phyloP scores from a whole-genome alignment of 2,797 vertebrate species.

The Anolis apletophallus region DNA sequence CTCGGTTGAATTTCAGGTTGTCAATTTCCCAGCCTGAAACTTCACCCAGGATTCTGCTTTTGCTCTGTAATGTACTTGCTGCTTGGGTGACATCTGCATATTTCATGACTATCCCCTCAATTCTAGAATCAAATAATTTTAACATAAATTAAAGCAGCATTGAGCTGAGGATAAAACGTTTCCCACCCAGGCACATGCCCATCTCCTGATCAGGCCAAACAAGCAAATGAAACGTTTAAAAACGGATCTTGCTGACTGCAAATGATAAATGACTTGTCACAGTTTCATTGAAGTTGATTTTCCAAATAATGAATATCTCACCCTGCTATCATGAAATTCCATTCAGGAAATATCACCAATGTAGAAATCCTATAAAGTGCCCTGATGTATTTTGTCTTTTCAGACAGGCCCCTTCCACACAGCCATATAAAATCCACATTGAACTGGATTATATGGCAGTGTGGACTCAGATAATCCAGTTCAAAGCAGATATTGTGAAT shows the following conservation, averaged over 20 bases:
- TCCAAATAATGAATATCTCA: neutral
- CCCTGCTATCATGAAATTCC: neutral
- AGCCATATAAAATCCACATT: too few relatives aligned
- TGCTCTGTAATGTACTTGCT: neutral
- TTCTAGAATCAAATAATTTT: neutral
- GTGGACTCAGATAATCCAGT: too few relatives aligned
- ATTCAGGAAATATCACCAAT: neutral
- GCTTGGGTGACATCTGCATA: neutral
- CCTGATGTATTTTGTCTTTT: neutral
- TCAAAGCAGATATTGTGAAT: too few relatives aligned
- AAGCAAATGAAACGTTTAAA: neutral
- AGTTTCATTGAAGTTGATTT: neutral
- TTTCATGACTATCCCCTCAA: neutral
- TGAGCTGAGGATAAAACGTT: neutral
- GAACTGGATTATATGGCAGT: too few relatives aligned
- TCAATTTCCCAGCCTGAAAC: neutral
- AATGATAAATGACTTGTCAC: neutral
- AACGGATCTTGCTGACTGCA: slow-evolving; percentile 2
- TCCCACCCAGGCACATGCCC: neutral
- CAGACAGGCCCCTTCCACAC: too few relatives aligned
- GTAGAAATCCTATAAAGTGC: neutral
- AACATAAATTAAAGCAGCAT: neutral
- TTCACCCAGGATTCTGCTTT: neutral
- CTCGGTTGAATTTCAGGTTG: neutral
- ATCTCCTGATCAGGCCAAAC: neutral